Base-by-base conservation (phyloP, 2,113 vertebrate genomes). In the Oryzias woworae region DNA sequence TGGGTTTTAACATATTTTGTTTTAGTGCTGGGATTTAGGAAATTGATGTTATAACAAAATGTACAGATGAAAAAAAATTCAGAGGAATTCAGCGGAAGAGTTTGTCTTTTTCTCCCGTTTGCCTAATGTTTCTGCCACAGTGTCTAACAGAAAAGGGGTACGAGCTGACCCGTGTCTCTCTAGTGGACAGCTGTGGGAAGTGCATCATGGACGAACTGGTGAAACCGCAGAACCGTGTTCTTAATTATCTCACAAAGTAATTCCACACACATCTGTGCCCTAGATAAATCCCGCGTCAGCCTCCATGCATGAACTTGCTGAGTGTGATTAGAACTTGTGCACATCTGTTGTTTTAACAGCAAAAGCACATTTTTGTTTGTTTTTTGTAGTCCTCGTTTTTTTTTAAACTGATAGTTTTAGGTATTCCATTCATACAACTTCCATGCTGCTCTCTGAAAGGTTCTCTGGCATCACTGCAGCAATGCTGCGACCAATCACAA, bases 151-250 rank as follows among this genome's bases (percentile, higher is more conserved):
- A 58, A 0, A 85, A 82, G 17, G 96, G 95, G 1, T 81, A 69
- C 0, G 95, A 98, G 76, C 71, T 97, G 64, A 87, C 94, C 0
- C 90, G 88, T 0, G 87, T 96, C n/a, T 93, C 94, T 2, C 0
- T 98, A 83, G 95, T 98, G 88, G 91, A 94, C 67, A 82, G 89
- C 0, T 58, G 5, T 28, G 95, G 95, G 0, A 77, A 3, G 1
- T 98, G 95, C 81, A 16, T 98, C 26, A 64, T 96, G 85, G 91
- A 96, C 1, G 90, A 97, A 0, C 88, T 98, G 2, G 92, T 98
- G 60, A 96, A 93, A 71, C 95, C 97, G 1, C 74, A 82, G 42
- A 87, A 82, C 55, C 66, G n/a, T 0, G 92, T 97, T 69, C 1
- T 92, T 13, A 71, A 95, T 90, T 97, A 96, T 81, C 78, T 92